Evolutionary conservation across 2,113 vertebrate species (phyloP), one percentile per base, ranked within the genome.

Genomic region (Falco punctatus): DNA sequence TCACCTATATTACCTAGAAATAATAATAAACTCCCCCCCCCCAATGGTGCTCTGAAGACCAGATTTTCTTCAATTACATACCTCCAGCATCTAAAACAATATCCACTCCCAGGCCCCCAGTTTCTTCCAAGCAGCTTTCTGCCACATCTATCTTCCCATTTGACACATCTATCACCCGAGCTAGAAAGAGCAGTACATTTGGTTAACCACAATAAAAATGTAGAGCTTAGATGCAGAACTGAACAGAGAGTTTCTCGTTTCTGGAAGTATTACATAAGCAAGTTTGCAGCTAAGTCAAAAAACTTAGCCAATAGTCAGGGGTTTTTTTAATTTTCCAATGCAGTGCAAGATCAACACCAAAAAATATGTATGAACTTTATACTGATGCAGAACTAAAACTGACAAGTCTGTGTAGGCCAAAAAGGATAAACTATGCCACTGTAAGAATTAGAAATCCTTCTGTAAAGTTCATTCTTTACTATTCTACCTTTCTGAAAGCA

Each of bases 91-190:
- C 99, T 30, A 99, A 86, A 17, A 99, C 97, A 32, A 99, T 98
- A 84, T 99, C 99, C 77, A 99, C 98, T 72, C 99, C 99, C 52
- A 99, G 98, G 84, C 99, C 99, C 28, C 99, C 99, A 0, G 99
- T 99, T 98, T 99, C 99, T 97, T 99, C 99, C 96, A 99, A 90
- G 81, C 99, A 99, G 51, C 97, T 98, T 27, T 99, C 98, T 64
- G 99, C 98, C 86, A 99, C 94, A 22, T 98, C 98, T 6, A 97
- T 96, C 70, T 98, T 98, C 23, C 97, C 93, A 21, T 98, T 98
- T 57, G 97, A 98, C 30, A 98, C 90, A 14, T 99, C 98, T 51
- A 99, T 98, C 74, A 99, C 99, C 55, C 98, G 98, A 88, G 98
- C 99, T 99, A 94, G 52, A 75, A 94, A 64, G 94, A 44, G 91